phyloP scores from a whole-genome alignment of 1,140 invertebrate genomes.

The Scaptomyza pallida region DNA sequence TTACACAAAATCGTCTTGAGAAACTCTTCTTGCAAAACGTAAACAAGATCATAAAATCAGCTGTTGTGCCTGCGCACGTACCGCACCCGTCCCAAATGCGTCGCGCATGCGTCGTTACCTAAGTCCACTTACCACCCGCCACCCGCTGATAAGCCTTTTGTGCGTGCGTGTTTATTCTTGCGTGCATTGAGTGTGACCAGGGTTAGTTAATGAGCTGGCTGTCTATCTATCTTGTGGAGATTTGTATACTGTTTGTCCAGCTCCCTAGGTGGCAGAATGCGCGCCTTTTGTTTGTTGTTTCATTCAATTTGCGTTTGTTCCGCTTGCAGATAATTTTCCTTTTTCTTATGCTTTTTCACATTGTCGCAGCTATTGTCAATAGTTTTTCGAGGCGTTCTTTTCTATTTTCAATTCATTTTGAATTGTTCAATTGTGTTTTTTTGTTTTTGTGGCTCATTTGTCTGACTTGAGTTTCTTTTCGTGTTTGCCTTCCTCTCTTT shows the following conservation, averaged over 20 bases:
- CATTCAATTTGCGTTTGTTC: conserved; percentile 72
- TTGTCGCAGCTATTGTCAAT: conserved; percentile 33
- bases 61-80: conserved; percentile 37
- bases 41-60: conserved; percentile 71
- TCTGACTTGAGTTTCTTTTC: conserved; percentile 16
- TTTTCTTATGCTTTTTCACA: conserved; percentile 15
- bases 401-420: conserved; percentile 32
- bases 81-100: conserved; percentile 15
- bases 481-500: conserved; percentile 8
- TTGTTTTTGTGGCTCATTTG: conserved; percentile 52
- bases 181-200: conserved; percentile 29
- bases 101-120: conserved; percentile 29
- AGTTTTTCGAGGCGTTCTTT: conserved; percentile 3
- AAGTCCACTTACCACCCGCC: conserved; percentile 9
- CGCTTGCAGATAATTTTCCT: conserved; percentile 50
- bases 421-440: conserved; percentile 27
- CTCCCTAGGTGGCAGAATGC: conserved; percentile 59
- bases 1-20: conserved; percentile 55
- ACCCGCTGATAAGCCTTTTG: conserved; percentile 47
- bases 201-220: conserved; percentile 7
- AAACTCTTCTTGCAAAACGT: conserved; percentile 63
- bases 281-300: conserved; percentile 51
- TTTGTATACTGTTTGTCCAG: conserved; percentile 8
- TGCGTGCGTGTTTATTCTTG: conserved; percentile 66
- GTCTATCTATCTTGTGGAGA: background rate